A percentile compares a stretch with the other conserved stretches of the same genome.
These are phyloP conservation scores for Eurytoma adleriae DNA, from an alignment of 2,888 invertebrate genomes.

Conservation along the genomic window DNA sequence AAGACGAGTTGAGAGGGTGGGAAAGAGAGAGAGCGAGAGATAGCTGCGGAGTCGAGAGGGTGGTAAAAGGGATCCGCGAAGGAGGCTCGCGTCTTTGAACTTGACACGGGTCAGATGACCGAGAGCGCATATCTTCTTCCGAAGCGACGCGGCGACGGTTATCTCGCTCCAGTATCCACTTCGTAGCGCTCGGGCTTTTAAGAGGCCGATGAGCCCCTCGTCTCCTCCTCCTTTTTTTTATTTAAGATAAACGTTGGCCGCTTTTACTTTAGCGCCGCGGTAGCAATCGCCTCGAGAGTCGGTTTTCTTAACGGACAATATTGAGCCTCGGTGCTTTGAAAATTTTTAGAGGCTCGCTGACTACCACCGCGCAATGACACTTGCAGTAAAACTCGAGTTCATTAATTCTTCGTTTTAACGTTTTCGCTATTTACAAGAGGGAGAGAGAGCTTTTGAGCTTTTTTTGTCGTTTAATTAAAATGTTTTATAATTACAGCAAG, in stretches of 20 bases:
- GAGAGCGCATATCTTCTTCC: constrained; percentile 38
- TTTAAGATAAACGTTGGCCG: constrained; percentile 16
- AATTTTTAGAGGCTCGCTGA: no score
- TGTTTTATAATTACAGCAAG: no score
- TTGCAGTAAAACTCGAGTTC: no score
- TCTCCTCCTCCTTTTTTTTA: background rate
- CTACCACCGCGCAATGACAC: no score
- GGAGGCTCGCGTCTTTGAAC: constrained; percentile 70
- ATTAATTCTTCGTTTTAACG: background rate
- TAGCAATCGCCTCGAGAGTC: background rate
- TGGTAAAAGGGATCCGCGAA: constrained; percentile 44
- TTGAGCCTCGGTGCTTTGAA: background rate
- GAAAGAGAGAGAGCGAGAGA: background rate
- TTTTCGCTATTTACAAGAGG: background rate
- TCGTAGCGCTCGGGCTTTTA: constrained; percentile 35
- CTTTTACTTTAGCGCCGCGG: constrained; percentile 16
- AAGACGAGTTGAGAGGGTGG: background rate
- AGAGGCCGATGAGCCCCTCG: constrained; percentile 34
- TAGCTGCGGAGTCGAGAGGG: constrained; percentile 22
- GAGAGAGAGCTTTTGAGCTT: no score
- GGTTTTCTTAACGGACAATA: background rate
- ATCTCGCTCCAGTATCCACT: constrained; percentile 52
- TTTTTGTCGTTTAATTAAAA: no score
- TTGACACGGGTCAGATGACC: constrained; percentile 74
- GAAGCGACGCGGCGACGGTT: constrained; percentile 10